These are phyloP conservation scores for Patella caerulea DNA, from an alignment of 2,888 invertebrate species.

Conservation along the genomic window DNA sequence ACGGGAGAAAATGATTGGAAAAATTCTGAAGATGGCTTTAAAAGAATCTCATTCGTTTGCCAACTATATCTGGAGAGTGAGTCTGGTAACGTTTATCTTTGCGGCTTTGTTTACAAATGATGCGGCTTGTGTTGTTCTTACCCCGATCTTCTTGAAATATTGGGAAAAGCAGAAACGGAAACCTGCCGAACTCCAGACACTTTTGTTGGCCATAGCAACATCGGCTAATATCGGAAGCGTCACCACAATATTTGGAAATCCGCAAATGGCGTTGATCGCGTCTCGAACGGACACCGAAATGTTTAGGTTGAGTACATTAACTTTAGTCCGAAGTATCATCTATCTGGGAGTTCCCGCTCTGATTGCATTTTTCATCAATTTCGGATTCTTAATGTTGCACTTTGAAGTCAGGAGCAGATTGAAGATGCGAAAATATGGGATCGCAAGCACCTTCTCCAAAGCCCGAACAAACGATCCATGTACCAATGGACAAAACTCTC, in stretches of 20 bases:
- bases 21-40: conserved; percentile 33
- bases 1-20: conserved; percentile 37
- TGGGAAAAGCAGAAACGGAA: conserved; percentile 44
- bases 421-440: not conserved
- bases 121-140: conserved; percentile 39
- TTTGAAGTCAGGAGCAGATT: conserved; percentile 19
- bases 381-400: conserved; percentile 36
- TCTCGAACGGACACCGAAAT: conserved; percentile 33
- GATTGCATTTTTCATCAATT: conserved; percentile 37
- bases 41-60: conserved; percentile 30
- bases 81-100: conserved; percentile 33
- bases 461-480: not conserved
- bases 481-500: not conserved
- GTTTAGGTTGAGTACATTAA: conserved; percentile 33
- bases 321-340: conserved; percentile 32
- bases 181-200: conserved; percentile 36
- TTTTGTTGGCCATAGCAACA: conserved; percentile 43
- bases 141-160: conserved; percentile 41
- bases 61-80: conserved; percentile 38
- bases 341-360: conserved; percentile 41
- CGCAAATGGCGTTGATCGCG: conserved; percentile 45
- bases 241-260: conserved; percentile 43
- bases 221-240: conserved; percentile 46
- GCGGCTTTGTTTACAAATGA: conserved; percentile 48
- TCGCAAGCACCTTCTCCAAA: not conserved